Evolutionary conservation across 2,888 invertebrate species (phyloP).

Genomic region (Leptodirus hochenwartii): DNA sequence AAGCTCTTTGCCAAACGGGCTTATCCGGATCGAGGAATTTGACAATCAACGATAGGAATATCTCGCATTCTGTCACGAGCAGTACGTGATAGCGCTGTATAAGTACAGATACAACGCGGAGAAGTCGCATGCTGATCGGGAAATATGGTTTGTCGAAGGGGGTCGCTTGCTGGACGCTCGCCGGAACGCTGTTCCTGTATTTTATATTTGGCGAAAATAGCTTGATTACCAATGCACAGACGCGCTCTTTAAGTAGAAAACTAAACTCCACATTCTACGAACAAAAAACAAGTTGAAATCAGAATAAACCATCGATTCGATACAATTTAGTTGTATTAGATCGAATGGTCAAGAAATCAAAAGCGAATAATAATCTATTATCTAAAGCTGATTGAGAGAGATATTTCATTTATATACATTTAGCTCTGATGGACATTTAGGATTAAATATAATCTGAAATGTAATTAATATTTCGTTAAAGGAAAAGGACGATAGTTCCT

Average conservation of each 20-base stretch:
- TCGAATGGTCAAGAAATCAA: too few species aligned
- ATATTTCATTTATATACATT: too few species aligned
- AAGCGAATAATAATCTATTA: too few species aligned
- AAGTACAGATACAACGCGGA: constrained; percentile 82
- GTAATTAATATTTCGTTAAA: too few species aligned
- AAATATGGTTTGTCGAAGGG: constrained; percentile 83
- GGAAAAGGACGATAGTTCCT: too few species aligned
- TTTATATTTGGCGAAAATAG: constrained; percentile 98
- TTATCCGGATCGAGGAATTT: constrained; percentile 96
- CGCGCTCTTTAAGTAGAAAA: constrained; percentile 85
- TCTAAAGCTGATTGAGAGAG: too few species aligned
- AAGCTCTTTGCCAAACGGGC: constrained; percentile 87
- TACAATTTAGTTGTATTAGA: too few species aligned
- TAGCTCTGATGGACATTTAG: too few species aligned
- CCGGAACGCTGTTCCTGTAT: constrained; percentile 44
- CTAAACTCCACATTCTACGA: constrained; percentile 84
- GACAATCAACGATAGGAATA: constrained; percentile 88
- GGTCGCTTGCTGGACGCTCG: constrained; percentile 41
- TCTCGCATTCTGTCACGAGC: constrained; percentile 95
- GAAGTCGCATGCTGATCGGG: constrained; percentile 87
- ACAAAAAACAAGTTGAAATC: too few species aligned
- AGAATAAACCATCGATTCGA: too few species aligned
- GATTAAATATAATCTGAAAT: too few species aligned
- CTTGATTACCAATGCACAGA: constrained; percentile 96
- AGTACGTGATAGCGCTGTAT: constrained; percentile 85